Evolutionary conservation across 2,888 invertebrate species (phyloP).

Genomic region (Bruchidius siliquastri): DNA sequence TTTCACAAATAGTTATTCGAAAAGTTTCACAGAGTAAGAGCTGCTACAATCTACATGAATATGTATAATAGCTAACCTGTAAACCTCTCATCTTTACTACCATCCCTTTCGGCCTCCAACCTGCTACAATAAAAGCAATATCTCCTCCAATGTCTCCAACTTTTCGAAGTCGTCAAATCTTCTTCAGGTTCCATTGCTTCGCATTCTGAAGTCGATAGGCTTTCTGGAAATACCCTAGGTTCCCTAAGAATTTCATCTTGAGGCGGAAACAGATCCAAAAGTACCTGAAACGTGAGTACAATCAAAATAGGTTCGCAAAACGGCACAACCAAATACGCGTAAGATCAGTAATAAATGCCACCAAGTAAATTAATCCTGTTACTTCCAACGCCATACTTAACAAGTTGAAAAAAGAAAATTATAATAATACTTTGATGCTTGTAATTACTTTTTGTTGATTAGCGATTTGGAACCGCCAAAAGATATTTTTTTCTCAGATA

Average conservation of each 20-base stretch:
- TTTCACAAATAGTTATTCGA: too few relatives aligned
- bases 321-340: too few relatives aligned
- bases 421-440: too few relatives aligned
- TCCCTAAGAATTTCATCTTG: constrained; percentile 21
- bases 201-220: not conserved
- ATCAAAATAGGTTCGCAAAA: not conserved
- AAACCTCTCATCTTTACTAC: not conserved
- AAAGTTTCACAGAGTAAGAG: too few relatives aligned
- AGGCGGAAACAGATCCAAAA: constrained; percentile 58
- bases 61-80: constrained; percentile 13
- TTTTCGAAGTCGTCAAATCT: not conserved
- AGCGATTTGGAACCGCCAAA: too few relatives aligned
- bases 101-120: constrained; percentile 9
- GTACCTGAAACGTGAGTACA: constrained; percentile 36
- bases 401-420: too few relatives aligned
- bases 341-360: too few relatives aligned
- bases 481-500: too few relatives aligned
- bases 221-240: constrained; percentile 18
- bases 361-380: too few relatives aligned
- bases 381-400: too few relatives aligned
- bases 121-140: constrained; percentile 26
- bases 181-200: not conserved
- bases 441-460: too few relatives aligned
- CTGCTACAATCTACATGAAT: too few relatives aligned
- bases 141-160: constrained; percentile 18